Percentiles rank a stretch among this genome's conserved stretches.
Evolutionary conservation across 2,113 vertebrate genomes (phyloP).

Genomic region (Zeus faber): DNA sequence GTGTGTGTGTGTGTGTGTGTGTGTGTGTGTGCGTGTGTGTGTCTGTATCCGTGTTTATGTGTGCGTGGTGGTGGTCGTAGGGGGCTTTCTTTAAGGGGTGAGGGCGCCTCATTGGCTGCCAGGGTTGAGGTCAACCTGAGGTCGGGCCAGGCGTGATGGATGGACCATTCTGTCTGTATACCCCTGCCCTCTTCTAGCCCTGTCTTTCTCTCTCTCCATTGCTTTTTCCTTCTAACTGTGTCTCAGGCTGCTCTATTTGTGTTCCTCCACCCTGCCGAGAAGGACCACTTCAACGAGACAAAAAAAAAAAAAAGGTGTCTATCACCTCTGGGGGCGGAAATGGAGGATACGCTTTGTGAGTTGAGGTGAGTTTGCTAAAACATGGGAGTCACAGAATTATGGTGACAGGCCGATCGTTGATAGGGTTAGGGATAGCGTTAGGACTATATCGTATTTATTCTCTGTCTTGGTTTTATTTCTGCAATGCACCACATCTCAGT

Average conservation of each 20-base stretch:
- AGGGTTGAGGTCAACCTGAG: constrained; percentile 64
- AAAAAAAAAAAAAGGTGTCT: no score
- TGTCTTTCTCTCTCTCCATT: constrained; percentile 10
- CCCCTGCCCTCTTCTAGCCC: constrained; percentile 33
- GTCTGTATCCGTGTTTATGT: no score
- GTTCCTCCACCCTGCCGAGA: constrained; percentile 23
- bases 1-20: constrained; percentile 12
- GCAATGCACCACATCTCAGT: no score
- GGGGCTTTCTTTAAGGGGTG: constrained; percentile 35
- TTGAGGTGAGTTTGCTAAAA: no score
- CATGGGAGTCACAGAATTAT: no score
- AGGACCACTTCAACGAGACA: constrained; percentile 24
- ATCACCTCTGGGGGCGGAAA: no score
- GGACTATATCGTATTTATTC: no score
- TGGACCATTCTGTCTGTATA: constrained; percentile 63
- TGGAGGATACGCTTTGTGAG: no score
- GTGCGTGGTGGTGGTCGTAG: constrained; percentile 1
- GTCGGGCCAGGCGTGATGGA: constrained; percentile 75
- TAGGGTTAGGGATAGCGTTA: no score
- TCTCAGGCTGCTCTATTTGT: constrained; percentile 32
- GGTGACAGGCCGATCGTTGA: no score
- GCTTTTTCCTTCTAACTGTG: constrained; percentile 30
- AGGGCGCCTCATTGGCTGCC: constrained; percentile 73
- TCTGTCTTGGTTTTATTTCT: no score
- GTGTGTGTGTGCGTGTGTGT: constrained; percentile 18